Evolutionary conservation across 2,888 invertebrate genomes (phyloP).

Genomic region (Apantesis nais): DNA sequence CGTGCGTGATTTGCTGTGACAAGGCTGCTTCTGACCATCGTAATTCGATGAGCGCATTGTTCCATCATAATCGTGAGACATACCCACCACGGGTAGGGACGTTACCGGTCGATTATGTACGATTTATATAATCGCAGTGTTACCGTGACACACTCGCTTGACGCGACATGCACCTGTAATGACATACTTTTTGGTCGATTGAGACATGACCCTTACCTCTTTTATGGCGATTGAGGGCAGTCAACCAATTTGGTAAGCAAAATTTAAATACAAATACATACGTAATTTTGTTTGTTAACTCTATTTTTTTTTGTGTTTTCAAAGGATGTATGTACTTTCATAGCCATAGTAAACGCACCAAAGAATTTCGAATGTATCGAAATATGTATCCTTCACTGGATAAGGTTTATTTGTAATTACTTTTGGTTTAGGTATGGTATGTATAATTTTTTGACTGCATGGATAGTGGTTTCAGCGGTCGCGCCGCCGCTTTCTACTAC

Average conservation of each 20-base stretch:
- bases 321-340: not conserved
- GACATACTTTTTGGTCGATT: conserved; percentile 46
- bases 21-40: conserved; percentile 19
- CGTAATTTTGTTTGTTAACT: conserved; percentile 22
- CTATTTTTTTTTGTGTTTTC: conserved; percentile 10
- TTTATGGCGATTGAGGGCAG: conserved; percentile 37
- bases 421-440: not conserved
- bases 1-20: conserved; percentile 24
- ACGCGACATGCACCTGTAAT: conserved; percentile 48
- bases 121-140: conserved; percentile 53
- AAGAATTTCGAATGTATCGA: not conserved
- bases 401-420: not conserved
- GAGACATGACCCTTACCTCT: conserved; percentile 40
- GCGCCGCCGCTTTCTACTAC: no score
- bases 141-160: conserved; percentile 29
- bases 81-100: conserved; percentile 28
- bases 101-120: conserved; percentile 48
- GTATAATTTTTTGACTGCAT: no score
- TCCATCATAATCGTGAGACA: conserved; percentile 15
- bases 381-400: not conserved
- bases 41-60: conserved; percentile 30
- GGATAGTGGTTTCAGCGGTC: no score
- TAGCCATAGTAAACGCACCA: not conserved
- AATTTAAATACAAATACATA: conserved; percentile 21
- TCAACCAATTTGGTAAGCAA: conserved; percentile 24